Conservation (phyloP, 2,113 vertebrate genomes). For the Prolemur simus region DNA sequence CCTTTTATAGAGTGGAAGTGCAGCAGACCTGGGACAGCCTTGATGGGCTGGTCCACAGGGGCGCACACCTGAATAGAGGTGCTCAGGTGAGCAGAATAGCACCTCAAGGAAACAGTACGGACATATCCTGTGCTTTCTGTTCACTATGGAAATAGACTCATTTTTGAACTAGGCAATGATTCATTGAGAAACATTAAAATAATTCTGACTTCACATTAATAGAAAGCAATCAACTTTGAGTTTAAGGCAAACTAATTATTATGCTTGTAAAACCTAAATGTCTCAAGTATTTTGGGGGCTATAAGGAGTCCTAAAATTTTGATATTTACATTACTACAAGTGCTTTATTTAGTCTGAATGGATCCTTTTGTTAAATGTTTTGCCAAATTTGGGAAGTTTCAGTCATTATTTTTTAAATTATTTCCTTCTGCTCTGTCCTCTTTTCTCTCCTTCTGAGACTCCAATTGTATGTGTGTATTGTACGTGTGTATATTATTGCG, state of each 20-base stretch:
- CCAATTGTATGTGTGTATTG: fast-evolving
- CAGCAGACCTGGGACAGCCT: fast-evolving
- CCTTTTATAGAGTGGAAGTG: fast-evolving
- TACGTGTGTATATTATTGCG: not conserved
- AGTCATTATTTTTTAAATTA: not conserved
- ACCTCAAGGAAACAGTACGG: fast-evolving
- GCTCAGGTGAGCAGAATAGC: fast-evolving
- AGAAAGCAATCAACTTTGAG: not conserved
- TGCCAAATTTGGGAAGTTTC: not conserved
- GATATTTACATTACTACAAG: not conserved
- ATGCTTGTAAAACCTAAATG: not conserved
- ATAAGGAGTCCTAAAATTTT: not conserved
- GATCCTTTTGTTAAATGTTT: not conserved
- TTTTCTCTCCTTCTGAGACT: not conserved
- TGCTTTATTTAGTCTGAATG: not conserved
- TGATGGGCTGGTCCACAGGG: too few relatives aligned
- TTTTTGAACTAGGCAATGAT: not conserved
- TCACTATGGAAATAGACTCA: not conserved
- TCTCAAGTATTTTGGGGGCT: not conserved
- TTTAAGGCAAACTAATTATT: not conserved
- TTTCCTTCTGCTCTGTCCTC: not conserved
- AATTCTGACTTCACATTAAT: not conserved
- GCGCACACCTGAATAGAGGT: fast-evolving
- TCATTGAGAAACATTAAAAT: not conserved
- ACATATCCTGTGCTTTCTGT: too few relatives aligned